Base-by-base conservation (phyloP, 1,140 invertebrate species). In the Reticulitermes speratus region DNA sequence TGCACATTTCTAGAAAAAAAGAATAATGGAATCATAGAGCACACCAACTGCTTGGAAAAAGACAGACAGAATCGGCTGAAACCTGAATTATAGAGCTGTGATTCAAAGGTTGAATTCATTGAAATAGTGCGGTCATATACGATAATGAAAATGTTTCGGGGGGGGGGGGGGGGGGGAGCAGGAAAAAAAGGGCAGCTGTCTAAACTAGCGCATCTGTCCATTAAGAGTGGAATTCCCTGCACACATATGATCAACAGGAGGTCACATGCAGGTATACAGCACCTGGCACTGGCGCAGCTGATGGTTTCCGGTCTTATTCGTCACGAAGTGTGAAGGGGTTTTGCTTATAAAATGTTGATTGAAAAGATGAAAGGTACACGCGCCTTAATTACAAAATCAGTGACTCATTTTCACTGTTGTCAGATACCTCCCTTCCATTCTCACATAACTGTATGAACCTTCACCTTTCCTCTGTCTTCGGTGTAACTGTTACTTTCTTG, bases 201-300 rank as follows among this genome's bases (percentile, higher is more conserved):
- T 75, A n/a, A 75, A 75, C 65, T 75, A 16, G 16, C n/a, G 65
- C 65, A 75, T 75, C 65, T 75, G 65, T 75, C 65, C n/a, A 75
- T n/a, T 75, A 75, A 75, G 65, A 75, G 65, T 30, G 25, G 65
- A 30, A 30, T 75, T 75, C 14, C 25, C 65, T 30, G n/a, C 65
- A 75, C 52, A 55, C 65, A 75, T 16, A 75, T 75, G 65, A 75
- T 75, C 65, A 75, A 75, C 65, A 75, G 59, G 59, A 65, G 65
- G 8, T 75, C 25, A 30, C 65, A 75, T 30, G n/a, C 65, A 75
- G 65, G 65, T 75, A 75, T 30, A 75, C 21, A 75, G n/a, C 65
- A 75, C 65, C 65, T 75, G 65, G 65, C 14, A 30, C 7, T 9
- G 2, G 0, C 65, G 65, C 65, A 75, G 65, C 65, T 75, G 65